Evolutionary conservation across 2,797 vertebrate species (phyloP).

Genomic region (Acrossocheilus wenchowensis): DNA sequence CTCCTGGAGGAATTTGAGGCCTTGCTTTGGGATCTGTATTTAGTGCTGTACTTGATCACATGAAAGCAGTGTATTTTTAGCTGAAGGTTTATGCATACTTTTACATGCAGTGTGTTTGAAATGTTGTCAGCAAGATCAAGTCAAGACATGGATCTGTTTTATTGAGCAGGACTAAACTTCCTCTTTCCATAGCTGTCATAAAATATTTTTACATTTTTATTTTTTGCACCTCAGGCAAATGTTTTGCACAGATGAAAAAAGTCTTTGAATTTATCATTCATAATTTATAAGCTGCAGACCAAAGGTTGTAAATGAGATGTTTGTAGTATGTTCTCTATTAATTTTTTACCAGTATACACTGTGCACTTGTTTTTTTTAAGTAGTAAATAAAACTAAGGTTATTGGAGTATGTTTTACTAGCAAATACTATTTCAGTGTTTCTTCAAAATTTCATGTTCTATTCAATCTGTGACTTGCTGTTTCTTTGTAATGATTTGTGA

Average conservation of each 20-base stretch:
- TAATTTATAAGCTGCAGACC: not conserved
- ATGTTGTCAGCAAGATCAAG: slow-evolving; percentile 30
- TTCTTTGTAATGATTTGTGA: not conserved
- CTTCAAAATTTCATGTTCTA: not conserved
- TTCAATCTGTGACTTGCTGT: not conserved
- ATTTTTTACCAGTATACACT: not conserved
- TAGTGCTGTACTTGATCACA: slow-evolving; percentile 9
- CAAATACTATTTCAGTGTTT: not conserved
- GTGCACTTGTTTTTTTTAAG: not conserved
- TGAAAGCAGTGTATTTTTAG: slow-evolving; percentile 28
- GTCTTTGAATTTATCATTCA: not conserved
- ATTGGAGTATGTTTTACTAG: not conserved
- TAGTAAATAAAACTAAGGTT: not conserved
- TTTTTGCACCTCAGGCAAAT: not conserved
- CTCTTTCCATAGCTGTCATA: not conserved
- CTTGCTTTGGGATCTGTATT: not conserved
- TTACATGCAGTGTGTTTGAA: slow-evolving; percentile 1
- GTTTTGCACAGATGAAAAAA: not conserved
- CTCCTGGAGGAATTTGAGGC: slow-evolving; percentile 4
- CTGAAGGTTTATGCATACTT: slow-evolving; percentile 6
- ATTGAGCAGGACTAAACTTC: not conserved
- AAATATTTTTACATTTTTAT: not conserved
- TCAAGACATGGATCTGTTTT: slow-evolving; percentile 29
- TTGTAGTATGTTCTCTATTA: not conserved
- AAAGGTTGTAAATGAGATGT: not conserved